These are phyloP conservation scores for Chondrosia reniformis DNA, from an alignment of 37 sponge, comb jelly and placozoan genomes.

Conservation along the genomic window DNA sequence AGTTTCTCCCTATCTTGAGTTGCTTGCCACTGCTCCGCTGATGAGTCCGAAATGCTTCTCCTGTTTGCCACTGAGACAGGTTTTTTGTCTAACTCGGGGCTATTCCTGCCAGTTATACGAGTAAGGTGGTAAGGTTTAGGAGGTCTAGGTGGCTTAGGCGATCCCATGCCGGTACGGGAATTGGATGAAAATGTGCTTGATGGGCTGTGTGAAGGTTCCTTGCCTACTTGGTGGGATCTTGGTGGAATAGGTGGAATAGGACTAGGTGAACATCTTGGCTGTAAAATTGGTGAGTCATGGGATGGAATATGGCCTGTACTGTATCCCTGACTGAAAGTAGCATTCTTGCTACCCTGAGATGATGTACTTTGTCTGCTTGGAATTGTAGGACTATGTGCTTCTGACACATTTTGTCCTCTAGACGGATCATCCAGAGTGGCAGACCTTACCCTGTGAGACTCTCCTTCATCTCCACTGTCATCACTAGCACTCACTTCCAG, in stretches of 20 bases:
- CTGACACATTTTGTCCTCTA: no score
- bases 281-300: no score
- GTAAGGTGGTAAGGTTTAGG: conserved; percentile 11
- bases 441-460: no score
- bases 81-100: not conserved
- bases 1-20: no score
- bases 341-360: no score
- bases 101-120: not conserved
- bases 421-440: no score
- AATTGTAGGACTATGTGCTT: no score
- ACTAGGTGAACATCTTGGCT: not conserved
- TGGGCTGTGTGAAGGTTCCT: not conserved
- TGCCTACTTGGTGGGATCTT: not conserved
- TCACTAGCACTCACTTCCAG: conserved; percentile 16
- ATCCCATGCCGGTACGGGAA: not conserved
- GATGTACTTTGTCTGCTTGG: no score
- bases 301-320: no score
- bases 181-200: not conserved
- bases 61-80: not conserved
- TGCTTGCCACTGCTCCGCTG: not conserved
- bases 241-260: conserved; percentile 6
- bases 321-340: no score
- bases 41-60: not conserved
- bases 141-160: conserved; percentile 3
- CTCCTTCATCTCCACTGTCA: conserved; percentile 24